A percentile compares a stretch with the other conserved stretches of the same genome.
These are phyloP conservation scores for Plebejus anna DNA, from an alignment of 2,888 invertebrate genomes.

Conservation along the genomic window DNA sequence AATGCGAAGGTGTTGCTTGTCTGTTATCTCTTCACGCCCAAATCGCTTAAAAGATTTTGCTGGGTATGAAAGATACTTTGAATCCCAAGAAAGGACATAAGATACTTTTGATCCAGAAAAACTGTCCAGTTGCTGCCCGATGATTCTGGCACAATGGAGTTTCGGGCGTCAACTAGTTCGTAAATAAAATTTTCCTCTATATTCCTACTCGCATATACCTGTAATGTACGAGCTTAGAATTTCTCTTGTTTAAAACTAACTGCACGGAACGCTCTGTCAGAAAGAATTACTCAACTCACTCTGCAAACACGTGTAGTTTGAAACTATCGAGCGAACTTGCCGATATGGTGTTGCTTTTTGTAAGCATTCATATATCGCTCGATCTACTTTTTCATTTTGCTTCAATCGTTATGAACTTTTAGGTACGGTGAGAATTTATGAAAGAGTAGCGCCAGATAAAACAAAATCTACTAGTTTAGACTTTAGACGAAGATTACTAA, in stretches of 20 bases:
- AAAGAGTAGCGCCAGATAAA: not conserved
- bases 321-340: constrained; percentile 21
- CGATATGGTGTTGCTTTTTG: constrained; percentile 21
- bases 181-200: not conserved
- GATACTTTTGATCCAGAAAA: too few species aligned
- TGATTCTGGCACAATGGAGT: too few species aligned
- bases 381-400: constrained; percentile 16
- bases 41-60: too few species aligned
- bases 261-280: constrained; percentile 7
- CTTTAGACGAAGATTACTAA: too few species aligned
- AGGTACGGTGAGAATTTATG: not conserved
- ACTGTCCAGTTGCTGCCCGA: too few species aligned
- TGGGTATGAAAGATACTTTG: too few species aligned
- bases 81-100: too few species aligned
- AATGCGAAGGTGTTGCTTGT: too few species aligned
- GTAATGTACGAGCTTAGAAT: constrained; percentile 12
- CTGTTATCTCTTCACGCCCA: too few species aligned
- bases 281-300: constrained; percentile 18
- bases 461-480: not conserved
- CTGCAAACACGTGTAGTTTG: constrained; percentile 25
- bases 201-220: not conserved
- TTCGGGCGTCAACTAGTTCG: not conserved
- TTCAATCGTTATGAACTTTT: not conserved
- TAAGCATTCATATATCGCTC: constrained; percentile 14
- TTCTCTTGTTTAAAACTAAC: constrained; percentile 13